Conservation (phyloP, 2,888 invertebrate genomes). For the Leucophenga maculata region DNA sequence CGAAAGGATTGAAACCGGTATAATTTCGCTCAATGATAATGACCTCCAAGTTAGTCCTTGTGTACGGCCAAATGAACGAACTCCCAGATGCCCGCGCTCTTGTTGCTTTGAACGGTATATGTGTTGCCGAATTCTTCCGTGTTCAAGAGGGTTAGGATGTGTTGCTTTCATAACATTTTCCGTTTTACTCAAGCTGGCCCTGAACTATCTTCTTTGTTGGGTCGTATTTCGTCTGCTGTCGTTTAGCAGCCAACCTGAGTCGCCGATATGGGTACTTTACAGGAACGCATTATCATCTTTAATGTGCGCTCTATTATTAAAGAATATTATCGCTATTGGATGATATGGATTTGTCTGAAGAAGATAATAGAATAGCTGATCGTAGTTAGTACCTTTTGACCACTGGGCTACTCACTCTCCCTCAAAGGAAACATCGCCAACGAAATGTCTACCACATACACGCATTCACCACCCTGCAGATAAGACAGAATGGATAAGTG, state of each 20-base stretch:
- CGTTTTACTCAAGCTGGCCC: constrained; percentile 93
- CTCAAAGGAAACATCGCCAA: too few species aligned
- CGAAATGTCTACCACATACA: too few species aligned
- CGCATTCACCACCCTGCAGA: too few species aligned
- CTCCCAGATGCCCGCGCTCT: constrained; percentile 95
- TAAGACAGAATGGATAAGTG: too few species aligned
- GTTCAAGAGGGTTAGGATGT: constrained; percentile 95
- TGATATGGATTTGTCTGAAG: too few species aligned
- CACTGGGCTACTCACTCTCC: too few species aligned
- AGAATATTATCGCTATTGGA: too few species aligned
- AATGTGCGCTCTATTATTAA: constrained; percentile 96
- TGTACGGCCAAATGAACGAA: constrained; percentile 97
- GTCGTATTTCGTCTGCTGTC: constrained; percentile 95
- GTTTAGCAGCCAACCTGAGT: constrained; percentile 96
- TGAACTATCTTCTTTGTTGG: constrained; percentile 90
- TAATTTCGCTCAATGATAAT: constrained; percentile 92
- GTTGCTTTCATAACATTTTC: constrained; percentile 96
- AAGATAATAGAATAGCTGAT: too few species aligned
- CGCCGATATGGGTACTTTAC: constrained; percentile 97
- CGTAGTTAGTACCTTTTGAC: too few species aligned
- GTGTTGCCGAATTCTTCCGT: constrained; percentile 95
- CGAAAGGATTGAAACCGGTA: constrained; percentile 95
- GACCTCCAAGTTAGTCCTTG: constrained; percentile 87
- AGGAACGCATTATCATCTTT: constrained; percentile 96
- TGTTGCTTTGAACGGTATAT: constrained; percentile 92